Base-by-base conservation (phyloP, 2,888 invertebrate genomes). In the Baccha elongata region DNA sequence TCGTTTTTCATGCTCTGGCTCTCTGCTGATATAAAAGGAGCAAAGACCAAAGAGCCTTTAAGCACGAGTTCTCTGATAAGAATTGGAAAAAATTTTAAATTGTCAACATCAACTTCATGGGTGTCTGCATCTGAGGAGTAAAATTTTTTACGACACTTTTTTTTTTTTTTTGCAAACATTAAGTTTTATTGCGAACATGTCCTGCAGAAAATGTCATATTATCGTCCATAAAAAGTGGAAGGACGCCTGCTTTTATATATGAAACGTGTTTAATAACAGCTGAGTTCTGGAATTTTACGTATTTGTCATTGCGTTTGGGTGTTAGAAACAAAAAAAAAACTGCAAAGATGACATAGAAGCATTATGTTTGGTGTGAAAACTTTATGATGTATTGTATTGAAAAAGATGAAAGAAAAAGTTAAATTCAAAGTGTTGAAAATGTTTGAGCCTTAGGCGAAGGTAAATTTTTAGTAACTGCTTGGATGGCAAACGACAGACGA, bases 201-300 rank as follows among this genome's bases (percentile, higher is more conserved):
- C 78, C 76, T 83, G 78, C 78, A 83, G 72, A 72, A 83, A 78
- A 83, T 83, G 72, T 83, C 83, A 83, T 78, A 83, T n/a, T n/a
- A n/a, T 76, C 83, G 78, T 83, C 69, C 76, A 83, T 78, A 60
- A 83, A 83, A 40, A 65, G 55, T 68, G 68, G 46, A 72, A 62
- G 72, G 67, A 78, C 60, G 26, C 42, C 72, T 23, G 72, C 62
- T 83, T 83, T 83, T 83, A 83, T 83, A 83, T 72, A 78, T 72
- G 55, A 62, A 72, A 83, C 83, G 78, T 83, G 83, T 83, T 83
- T 83, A 78, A 83, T 83, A 83, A 78, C 68, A 83, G 67, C 68
- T 76, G 68, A 83, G 72, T 68, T 83, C 55, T 64, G 78, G 72
- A 71, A 83, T 83, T 78, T 68, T 64, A 83, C 72, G 78, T 83